Evolutionary conservation across 2,797 vertebrate species (phyloP), one percentile per base, ranked within the genome.

Genomic region (Sebastes hubbsi): DNA sequence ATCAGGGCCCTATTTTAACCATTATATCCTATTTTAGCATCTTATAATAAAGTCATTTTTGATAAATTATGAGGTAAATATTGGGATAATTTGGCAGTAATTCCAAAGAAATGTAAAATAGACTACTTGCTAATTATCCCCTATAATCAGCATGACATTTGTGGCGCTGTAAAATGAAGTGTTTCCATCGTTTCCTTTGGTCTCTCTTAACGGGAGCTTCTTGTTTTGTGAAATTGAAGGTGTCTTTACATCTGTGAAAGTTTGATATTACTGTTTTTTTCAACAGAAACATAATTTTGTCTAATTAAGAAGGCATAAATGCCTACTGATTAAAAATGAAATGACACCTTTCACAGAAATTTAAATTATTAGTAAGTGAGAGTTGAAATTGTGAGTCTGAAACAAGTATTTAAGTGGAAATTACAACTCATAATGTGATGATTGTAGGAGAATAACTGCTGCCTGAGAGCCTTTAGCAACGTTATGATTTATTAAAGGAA

Each of bases 241-340:
- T 1, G 4, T 72, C 29, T 61, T 71, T 68, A 56, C 61, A 69
- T 72, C 25, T 60, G 24, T 49, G 20, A 64, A 73, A 36, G 77
- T 81, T 72, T 68, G 42, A 83, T 79, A 64, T 68, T n/a, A 52
- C 10, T 46, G 56, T 36, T 7, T 38, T 72, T 72, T 80, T 72
- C 12, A 71, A 76, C 55, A 56, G 64, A 68, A 89, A 72, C 52
- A 1, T 49, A 8, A 49, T 49, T 20, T 18, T 32, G 68, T 32
- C 60, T 84, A 80, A 88, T 89, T 87, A 80, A 61, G 30, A 67
- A 63, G 58, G 38, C 52, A 81, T 80, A 70, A 84, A 88, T 68
- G 42, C 75, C 22, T 38, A 76, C 29, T 79, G 69, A 81, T 86
- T 64, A 84, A 12, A 61, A 34, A 34, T 61, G 29, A 72, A 77